These are phyloP conservation scores for Pinctada fucata DNA, from an alignment of 2,888 invertebrate genomes.

Conservation along the genomic window DNA sequence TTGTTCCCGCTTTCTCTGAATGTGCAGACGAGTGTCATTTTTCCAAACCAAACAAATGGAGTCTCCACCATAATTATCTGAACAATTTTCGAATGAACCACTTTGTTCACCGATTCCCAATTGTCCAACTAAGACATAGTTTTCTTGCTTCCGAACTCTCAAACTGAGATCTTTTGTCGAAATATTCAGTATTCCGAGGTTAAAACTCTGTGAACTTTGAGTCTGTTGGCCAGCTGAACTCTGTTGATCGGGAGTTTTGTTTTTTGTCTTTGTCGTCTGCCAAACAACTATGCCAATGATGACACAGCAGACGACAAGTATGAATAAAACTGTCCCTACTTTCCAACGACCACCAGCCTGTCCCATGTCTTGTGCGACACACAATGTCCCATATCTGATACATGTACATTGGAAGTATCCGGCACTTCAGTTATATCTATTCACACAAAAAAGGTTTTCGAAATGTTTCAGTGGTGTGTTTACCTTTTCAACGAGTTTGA, in stretches of 20 bases:
- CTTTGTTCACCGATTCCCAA: not conserved
- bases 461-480: too few species aligned
- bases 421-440: too few species aligned
- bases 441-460: too few species aligned
- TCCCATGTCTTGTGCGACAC: too few species aligned
- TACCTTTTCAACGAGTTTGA: too few species aligned
- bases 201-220: not conserved
- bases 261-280: constrained; percentile 35
- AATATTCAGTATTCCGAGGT: not conserved
- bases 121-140: constrained; percentile 7
- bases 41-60: constrained; percentile 39
- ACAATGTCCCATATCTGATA: too few species aligned
- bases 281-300: constrained; percentile 45
- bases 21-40: constrained; percentile 20
- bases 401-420: too few species aligned
- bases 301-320: constrained; percentile 37
- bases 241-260: not conserved
- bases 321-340: constrained; percentile 22
- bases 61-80: not conserved
- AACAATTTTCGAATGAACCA: not conserved
- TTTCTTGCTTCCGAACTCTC: not conserved
- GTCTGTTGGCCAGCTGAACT: not conserved
- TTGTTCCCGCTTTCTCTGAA: constrained; percentile 15
- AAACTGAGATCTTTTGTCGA: constrained; percentile 4
- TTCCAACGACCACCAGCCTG: constrained; percentile 3